Evolutionary conservation across 1,140 invertebrate genomes (phyloP).

Genomic region (Anagrus nilaparvatae): DNA sequence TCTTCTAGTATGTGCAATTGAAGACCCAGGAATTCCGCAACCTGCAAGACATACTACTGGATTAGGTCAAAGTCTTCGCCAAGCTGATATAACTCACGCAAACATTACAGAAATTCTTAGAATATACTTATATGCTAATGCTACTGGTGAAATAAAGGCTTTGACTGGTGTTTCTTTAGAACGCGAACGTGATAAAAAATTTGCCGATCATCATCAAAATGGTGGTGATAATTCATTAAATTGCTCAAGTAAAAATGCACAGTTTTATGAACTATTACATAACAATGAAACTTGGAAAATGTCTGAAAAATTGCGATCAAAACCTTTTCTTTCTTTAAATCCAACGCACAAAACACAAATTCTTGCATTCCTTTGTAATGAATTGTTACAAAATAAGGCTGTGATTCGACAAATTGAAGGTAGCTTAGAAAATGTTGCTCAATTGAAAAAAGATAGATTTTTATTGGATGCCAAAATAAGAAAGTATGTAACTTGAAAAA

Average conservation of each 20-base stretch:
- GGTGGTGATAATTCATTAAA: constrained; percentile 53
- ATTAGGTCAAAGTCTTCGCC: constrained; percentile 79
- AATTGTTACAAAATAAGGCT: constrained; percentile 84
- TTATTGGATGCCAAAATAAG: constrained; percentile 78
- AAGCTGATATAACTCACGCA: constrained; percentile 82
- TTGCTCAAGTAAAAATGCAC: constrained; percentile 58
- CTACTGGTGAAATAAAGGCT: constrained; percentile 74
- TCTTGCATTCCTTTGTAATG: constrained; percentile 84
- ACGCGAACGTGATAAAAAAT: constrained; percentile 60
- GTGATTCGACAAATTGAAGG: constrained; percentile 72
- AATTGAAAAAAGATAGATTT: constrained; percentile 69
- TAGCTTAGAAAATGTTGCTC: constrained; percentile 63
- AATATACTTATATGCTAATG: constrained; percentile 79
- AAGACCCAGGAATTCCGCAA: constrained; percentile 89
- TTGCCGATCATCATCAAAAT: constrained; percentile 69
- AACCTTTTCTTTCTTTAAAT: constrained; percentile 77
- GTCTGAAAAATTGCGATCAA: constrained; percentile 64
- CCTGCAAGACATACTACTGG: constrained; percentile 76
- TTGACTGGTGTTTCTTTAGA: constrained; percentile 67
- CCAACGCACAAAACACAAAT: constrained; percentile 79
- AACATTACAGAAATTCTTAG: constrained; percentile 87
- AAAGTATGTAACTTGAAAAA: constrained; percentile 70
- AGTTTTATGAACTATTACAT: constrained; percentile 66
- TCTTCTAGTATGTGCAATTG: constrained; percentile 81
- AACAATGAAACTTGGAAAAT: constrained; percentile 64